Evolutionary conservation across 1,140 invertebrate genomes (phyloP).

Genomic region (Papilio dardanus): DNA sequence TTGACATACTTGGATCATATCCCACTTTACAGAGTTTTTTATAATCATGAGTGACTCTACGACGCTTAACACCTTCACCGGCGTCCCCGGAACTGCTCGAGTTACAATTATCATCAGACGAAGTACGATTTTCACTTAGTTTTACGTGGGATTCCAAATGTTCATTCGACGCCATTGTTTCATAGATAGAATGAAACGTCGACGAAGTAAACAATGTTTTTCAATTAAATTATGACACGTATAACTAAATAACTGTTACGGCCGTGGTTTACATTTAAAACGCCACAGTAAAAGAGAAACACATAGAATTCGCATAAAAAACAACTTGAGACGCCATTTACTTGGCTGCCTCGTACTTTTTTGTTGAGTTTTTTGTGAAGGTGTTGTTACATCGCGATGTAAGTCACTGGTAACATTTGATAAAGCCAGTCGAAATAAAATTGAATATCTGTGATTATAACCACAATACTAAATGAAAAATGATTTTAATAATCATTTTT

Average conservation of each 20-base stretch:
- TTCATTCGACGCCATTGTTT: slow-evolving; percentile 79
- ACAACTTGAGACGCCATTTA: slow-evolving; percentile 82
- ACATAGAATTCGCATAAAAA: slow-evolving; percentile 76
- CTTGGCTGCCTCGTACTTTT: slow-evolving; percentile 72
- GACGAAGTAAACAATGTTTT: slow-evolving; percentile 56
- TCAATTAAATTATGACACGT: slow-evolving; percentile 67
- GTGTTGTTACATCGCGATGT: slow-evolving; percentile 55
- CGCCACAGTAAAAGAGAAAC: slow-evolving; percentile 65
- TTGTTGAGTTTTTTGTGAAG: slow-evolving; percentile 55
- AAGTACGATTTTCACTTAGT: slow-evolving; percentile 72
- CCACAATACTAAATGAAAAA: not conserved
- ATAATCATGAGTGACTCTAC: slow-evolving; percentile 74
- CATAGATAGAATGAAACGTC: slow-evolving; percentile 62
- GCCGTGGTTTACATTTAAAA: slow-evolving; percentile 56
- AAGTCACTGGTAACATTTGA: slow-evolving; percentile 46
- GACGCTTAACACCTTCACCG: slow-evolving; percentile 73
- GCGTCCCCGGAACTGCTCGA: slow-evolving; percentile 61
- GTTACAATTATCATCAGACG: slow-evolving; percentile 57
- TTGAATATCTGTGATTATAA: not conserved
- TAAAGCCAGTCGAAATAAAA: slow-evolving; percentile 44
- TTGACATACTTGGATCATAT: slow-evolving; percentile 77
- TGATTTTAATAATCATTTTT: not conserved
- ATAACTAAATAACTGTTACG: slow-evolving; percentile 51
- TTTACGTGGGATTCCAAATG: slow-evolving; percentile 73
- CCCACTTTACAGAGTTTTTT: slow-evolving; percentile 77